phyloP scores from a whole-genome alignment of 1,140 invertebrate genomes.

The Bombus haemorrhoidalis region DNA sequence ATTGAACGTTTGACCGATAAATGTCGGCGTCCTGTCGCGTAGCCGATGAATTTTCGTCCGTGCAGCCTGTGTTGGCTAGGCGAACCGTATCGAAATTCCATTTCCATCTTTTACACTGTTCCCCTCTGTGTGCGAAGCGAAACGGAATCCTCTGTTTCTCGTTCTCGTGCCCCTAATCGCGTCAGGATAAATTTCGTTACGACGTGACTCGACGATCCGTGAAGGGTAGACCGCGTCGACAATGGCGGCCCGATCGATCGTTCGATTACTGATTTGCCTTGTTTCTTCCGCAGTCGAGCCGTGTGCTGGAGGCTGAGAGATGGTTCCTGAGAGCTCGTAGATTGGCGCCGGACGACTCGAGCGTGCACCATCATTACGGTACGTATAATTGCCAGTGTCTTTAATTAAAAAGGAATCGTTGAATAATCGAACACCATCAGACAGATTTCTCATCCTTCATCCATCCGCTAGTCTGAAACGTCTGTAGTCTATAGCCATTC shows the following conservation, averaged over 20 bases:
- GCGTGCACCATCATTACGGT: conserved; percentile 94
- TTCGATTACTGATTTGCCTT: conserved; percentile 42
- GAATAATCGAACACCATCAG: conserved; percentile 5
- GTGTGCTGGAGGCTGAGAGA: conserved; percentile 91
- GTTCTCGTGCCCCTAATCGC: neutral
- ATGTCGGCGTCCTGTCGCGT: neutral
- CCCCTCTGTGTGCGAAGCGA: neutral
- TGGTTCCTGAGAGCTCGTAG: conserved; percentile 94
- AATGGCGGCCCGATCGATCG: neutral
- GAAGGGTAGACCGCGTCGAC: neutral
- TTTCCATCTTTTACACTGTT: neutral
- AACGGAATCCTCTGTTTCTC: neutral
- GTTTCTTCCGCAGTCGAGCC: conserved; percentile 87
- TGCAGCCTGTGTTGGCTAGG: neutral
- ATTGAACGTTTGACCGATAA: conserved; percentile 42
- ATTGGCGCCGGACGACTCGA: conserved; percentile 92
- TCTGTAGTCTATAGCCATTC: neutral
- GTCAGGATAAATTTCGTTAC: neutral
- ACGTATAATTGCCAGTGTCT: conserved; percentile 72
- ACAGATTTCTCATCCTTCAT: neutral
- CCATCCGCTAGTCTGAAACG: neutral
- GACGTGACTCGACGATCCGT: neutral
- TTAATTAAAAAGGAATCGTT: conserved; percentile 49
- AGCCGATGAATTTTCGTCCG: conserved; percentile 27
- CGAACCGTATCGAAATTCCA: conserved; percentile 21